These are phyloP conservation scores for Gadopsis marmoratus DNA, from an alignment of 2,797 vertebrate species.

Conservation along the genomic window DNA sequence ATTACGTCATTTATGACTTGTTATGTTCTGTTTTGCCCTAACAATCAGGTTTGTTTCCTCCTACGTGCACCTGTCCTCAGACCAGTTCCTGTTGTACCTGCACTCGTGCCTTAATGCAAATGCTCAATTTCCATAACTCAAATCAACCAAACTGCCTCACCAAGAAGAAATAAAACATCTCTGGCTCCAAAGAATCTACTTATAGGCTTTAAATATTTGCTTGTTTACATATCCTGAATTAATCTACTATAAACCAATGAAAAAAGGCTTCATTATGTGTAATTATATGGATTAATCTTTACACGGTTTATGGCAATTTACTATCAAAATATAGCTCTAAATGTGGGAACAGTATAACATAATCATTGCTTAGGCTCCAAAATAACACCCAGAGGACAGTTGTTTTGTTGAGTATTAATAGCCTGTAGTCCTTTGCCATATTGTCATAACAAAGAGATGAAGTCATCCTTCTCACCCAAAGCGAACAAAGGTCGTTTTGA, in stretches of 20 bases:
- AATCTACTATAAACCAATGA: neutral
- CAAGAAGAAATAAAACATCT: constrained; percentile 16
- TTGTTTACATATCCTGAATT: neutral
- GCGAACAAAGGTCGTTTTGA: constrained; percentile 75
- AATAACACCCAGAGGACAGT: neutral
- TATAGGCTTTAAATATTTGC: neutral
- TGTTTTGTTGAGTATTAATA: constrained; percentile 1
- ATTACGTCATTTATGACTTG: constrained; percentile 5
- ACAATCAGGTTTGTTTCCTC: constrained; percentile 27
- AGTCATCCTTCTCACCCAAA: constrained; percentile 62
- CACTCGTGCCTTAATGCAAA: constrained; percentile 82
- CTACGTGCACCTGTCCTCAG: constrained; percentile 44
- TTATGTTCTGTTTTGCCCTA: constrained; percentile 17
- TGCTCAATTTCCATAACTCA: constrained; percentile 84
- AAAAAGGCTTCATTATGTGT: neutral
- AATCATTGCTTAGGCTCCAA: neutral
- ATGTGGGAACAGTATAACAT: neutral
- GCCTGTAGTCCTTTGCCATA: constrained; percentile 19
- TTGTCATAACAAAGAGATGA: constrained; percentile 74
- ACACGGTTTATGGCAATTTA: neutral
- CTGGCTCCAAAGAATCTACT: neutral
- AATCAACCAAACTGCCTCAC: constrained; percentile 81
- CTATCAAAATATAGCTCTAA: neutral
- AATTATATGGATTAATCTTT: neutral
- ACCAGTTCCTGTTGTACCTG: constrained; percentile 55